A percentile compares a stretch with the other conserved stretches of the same genome.
Evolutionary conservation across 2,113 vertebrate species (phyloP).

Genomic region (Bombycilla garrulus): DNA sequence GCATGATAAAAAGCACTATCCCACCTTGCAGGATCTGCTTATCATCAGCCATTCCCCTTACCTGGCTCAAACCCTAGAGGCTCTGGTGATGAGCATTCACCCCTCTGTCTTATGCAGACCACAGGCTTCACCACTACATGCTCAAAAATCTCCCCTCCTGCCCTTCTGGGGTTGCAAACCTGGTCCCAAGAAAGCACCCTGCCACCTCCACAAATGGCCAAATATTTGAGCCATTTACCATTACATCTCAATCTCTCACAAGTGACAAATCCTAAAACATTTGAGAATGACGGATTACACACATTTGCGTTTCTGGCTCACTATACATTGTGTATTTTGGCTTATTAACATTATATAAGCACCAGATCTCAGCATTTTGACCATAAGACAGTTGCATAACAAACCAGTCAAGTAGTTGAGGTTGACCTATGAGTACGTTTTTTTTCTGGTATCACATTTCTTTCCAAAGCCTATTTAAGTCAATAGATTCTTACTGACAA

Average conservation of each 20-base stretch:
- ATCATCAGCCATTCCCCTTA: neutral
- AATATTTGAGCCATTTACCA: neutral
- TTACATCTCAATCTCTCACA: too few species aligned
- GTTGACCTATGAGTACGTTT: neutral
- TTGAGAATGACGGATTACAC: neutral
- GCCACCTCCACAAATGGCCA: neutral
- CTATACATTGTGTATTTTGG: neutral
- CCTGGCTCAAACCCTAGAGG: neutral
- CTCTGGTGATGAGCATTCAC: neutral
- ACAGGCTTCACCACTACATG: accelerated
- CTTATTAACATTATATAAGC: neutral
- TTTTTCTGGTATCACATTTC: neutral
- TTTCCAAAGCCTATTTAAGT: neutral
- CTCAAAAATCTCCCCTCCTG: neutral
- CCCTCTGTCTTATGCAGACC: neutral
- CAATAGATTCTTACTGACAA: neutral
- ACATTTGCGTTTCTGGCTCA: neutral
- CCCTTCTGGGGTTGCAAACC: neutral
- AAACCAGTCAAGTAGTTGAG: neutral
- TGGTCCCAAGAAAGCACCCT: neutral
- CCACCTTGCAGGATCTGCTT: neutral
- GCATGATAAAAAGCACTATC: neutral
- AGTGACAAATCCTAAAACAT: neutral
- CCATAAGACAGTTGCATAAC: neutral
- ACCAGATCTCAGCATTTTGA: neutral